A percentile compares a stretch with the other conserved stretches of the same genome.
phyloP scores from a whole-genome alignment of 2,797 vertebrate genomes.

The Betta splendens region DNA sequence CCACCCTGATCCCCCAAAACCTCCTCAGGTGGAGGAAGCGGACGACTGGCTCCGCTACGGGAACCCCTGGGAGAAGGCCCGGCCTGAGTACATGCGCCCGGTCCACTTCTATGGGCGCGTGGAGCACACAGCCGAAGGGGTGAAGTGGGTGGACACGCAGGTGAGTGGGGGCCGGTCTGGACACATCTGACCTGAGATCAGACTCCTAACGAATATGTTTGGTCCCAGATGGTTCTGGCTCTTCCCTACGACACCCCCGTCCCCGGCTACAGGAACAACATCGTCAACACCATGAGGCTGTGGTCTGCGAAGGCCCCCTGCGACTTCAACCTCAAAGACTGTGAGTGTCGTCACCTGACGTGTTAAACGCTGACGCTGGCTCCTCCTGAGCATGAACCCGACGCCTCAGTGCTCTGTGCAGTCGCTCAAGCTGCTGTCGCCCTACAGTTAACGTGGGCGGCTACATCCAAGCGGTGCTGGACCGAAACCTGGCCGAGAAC shows the following conservation, averaged over 20 bases:
- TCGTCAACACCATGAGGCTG: constrained; percentile 93
- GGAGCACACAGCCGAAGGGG: constrained; percentile 84
- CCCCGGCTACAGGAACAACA: constrained; percentile 91
- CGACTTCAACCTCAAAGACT: constrained; percentile 94
- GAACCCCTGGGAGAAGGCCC: constrained; percentile 95
- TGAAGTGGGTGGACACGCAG: constrained; percentile 92
- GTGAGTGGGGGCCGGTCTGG: constrained; percentile 53
- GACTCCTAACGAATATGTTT: not conserved
- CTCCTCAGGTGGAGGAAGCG: constrained; percentile 87
- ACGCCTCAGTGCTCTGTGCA: accelerated
- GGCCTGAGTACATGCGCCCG: constrained; percentile 89
- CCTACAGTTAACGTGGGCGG: constrained; percentile 88
- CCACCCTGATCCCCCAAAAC: too few species aligned
- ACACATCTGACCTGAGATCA: too few species aligned
- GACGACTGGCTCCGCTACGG: constrained; percentile 95
- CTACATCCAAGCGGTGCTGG: constrained; percentile 93
- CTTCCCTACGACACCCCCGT: constrained; percentile 92
- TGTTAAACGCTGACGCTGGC: not conserved
- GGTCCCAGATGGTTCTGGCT: constrained; percentile 85
- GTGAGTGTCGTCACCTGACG: constrained; percentile 71
- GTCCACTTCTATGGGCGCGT: constrained; percentile 91
- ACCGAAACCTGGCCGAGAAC: constrained; percentile 92
- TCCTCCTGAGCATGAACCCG: not conserved
- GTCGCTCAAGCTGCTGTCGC: constrained; percentile 1
- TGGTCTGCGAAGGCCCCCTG: constrained; percentile 94